Conservation (phyloP, 2,797 vertebrate genomes). For the Rhinichthys osculus region DNA sequence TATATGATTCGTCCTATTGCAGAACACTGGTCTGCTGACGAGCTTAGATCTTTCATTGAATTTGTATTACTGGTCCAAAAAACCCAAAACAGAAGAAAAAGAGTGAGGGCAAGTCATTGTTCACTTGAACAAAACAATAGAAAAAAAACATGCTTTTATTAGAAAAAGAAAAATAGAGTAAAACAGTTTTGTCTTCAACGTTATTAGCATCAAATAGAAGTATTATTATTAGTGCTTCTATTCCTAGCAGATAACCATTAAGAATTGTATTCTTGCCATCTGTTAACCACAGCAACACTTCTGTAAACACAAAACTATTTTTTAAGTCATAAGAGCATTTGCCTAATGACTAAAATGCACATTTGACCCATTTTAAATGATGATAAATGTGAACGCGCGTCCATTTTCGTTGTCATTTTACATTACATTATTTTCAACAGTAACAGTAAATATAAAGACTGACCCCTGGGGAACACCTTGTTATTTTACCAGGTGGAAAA, state of each 20-base stretch:
- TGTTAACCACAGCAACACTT: background rate
- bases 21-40: background rate
- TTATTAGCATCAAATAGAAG: background rate
- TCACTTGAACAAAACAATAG: background rate
- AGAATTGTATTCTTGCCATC: background rate
- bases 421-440: background rate
- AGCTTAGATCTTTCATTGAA: background rate
- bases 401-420: background rate
- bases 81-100: background rate
- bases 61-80: slow-evolving; percentile 3
- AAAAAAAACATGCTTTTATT: background rate
- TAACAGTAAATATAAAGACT: background rate
- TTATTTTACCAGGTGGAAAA: background rate
- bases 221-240: background rate
- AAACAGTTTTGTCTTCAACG: background rate
- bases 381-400: background rate
- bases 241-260: background rate
- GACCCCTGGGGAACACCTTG: background rate
- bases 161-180: background rate
- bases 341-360: background rate
- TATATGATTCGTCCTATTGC: background rate
- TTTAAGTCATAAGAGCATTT: background rate
- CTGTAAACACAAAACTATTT: background rate
- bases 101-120: background rate
- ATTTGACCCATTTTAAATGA: background rate